Conservation (phyloP, 1,140 invertebrate genomes). For the Sminthurides bifidus region DNA sequence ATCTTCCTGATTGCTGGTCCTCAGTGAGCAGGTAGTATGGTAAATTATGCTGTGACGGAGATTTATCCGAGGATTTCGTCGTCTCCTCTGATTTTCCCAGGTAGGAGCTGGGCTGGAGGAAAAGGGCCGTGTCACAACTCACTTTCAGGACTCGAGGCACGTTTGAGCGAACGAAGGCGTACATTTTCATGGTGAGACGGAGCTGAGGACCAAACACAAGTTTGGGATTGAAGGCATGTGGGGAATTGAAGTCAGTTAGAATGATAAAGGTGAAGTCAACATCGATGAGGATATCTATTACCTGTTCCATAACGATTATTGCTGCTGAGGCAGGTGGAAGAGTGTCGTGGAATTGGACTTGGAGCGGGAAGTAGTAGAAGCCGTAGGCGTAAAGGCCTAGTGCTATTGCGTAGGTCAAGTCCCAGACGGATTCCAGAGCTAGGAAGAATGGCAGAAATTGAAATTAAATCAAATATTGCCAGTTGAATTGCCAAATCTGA, state of each 20-base stretch:
- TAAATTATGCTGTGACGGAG: too few relatives aligned
- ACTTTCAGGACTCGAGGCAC: constrained; percentile 40
- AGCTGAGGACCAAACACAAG: too few relatives aligned
- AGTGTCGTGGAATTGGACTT: constrained; percentile 7
- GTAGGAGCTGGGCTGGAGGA: too few relatives aligned
- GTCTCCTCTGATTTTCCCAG: too few relatives aligned
- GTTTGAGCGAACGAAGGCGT: constrained; percentile 64
- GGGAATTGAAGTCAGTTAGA: not conserved
- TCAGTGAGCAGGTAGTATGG: too few relatives aligned
- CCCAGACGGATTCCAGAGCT: constrained; percentile 16
- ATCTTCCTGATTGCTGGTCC: too few relatives aligned
- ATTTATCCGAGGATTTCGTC: too few relatives aligned
- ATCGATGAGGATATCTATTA: not conserved
- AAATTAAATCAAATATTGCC: not conserved
- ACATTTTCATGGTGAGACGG: constrained; percentile 71
- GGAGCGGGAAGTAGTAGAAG: constrained; percentile 21
- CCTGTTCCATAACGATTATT: constrained; percentile 20
- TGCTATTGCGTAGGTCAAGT: constrained; percentile 9
- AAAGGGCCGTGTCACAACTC: too few relatives aligned
- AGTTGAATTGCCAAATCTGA: too few relatives aligned
- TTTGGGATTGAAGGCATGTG: too few relatives aligned
- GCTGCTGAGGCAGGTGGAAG: constrained; percentile 14
- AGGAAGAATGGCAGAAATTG: not conserved
- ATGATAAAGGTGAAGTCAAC: not conserved
- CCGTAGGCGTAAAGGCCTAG: constrained; percentile 4